phyloP scores from a whole-genome alignment of 2,113 vertebrate species.

The Sula dactylatra region DNA sequence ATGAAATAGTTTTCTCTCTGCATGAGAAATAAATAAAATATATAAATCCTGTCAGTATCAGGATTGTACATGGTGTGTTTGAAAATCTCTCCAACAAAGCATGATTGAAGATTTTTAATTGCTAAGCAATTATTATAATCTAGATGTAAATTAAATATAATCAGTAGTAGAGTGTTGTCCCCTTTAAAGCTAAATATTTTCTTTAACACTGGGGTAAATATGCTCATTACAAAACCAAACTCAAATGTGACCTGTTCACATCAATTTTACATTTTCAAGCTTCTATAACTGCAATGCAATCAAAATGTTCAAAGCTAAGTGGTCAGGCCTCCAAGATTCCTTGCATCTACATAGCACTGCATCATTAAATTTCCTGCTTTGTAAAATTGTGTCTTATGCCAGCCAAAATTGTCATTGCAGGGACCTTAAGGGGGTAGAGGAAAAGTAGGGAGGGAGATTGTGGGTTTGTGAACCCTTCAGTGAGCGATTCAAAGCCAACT shows the following conservation, averaged over 20 bases:
- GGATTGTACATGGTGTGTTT: background rate
- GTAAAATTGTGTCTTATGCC: background rate
- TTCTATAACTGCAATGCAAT: background rate
- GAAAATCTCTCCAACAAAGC: background rate
- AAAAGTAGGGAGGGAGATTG: background rate
- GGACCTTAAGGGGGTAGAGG: background rate
- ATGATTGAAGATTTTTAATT: background rate
- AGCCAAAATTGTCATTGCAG: background rate
- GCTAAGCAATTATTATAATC: background rate
- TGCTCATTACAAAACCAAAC: background rate
- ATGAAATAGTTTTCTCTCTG: background rate
- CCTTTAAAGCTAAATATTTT: background rate
- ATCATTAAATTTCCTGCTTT: background rate
- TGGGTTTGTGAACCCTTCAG: background rate
- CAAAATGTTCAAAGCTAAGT: background rate
- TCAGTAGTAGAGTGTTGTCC: background rate
- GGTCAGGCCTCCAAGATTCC: background rate
- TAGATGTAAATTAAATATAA: background rate
- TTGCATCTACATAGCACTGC: background rate
- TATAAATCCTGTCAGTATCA: background rate
- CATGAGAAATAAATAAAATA: background rate
- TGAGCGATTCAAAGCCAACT: background rate
- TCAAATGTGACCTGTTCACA: background rate
- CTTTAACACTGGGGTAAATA: background rate
- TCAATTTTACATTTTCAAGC: background rate